These are phyloP conservation scores for Caenorhabditis japonica DNA, from an alignment of 2,888 invertebrate species.

Conservation along the genomic window DNA sequence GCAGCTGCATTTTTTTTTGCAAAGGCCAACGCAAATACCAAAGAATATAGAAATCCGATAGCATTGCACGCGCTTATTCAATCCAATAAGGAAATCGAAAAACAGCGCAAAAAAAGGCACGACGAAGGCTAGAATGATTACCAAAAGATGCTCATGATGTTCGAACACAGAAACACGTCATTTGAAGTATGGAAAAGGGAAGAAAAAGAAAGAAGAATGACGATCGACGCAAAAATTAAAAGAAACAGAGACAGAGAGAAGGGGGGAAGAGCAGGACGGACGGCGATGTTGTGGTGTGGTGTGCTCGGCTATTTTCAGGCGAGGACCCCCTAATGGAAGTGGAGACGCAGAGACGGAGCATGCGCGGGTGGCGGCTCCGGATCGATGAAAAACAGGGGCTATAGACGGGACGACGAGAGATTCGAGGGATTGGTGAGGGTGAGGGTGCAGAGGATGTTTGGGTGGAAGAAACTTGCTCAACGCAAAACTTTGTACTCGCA, in stretches of 20 bases:
- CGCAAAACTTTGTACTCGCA: too few species aligned
- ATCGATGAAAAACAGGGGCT: constrained; percentile 38
- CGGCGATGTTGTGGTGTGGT: too few species aligned
- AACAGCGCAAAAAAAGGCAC: too few species aligned
- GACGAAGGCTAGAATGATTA: background rate
- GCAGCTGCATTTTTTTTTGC: too few species aligned
- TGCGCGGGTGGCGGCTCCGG: constrained; percentile 13
- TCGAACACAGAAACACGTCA: constrained; percentile 37
- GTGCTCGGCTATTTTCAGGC: constrained; percentile 49
- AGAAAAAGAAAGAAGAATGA: constrained; percentile 18
- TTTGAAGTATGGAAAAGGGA: constrained; percentile 14
- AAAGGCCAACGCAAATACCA: too few species aligned
- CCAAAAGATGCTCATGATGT: background rate
- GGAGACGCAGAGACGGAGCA: constrained; percentile 20
- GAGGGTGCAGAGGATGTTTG: constrained; percentile 9
- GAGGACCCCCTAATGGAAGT: constrained; percentile 33
- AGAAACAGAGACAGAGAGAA: constrained; percentile 6
- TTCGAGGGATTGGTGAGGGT: constrained; percentile 7
- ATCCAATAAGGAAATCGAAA: too few species aligned
- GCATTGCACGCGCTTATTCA: too few species aligned
- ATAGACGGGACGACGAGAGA: background rate
- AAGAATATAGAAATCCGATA: too few species aligned
- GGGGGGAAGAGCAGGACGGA: constrained; percentile 17
- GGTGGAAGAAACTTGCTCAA: too few species aligned
- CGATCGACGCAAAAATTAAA: too few species aligned